These are phyloP conservation scores for Stenchaetothrips biformis DNA, from an alignment of 2,888 invertebrate species.

Conservation along the genomic window DNA sequence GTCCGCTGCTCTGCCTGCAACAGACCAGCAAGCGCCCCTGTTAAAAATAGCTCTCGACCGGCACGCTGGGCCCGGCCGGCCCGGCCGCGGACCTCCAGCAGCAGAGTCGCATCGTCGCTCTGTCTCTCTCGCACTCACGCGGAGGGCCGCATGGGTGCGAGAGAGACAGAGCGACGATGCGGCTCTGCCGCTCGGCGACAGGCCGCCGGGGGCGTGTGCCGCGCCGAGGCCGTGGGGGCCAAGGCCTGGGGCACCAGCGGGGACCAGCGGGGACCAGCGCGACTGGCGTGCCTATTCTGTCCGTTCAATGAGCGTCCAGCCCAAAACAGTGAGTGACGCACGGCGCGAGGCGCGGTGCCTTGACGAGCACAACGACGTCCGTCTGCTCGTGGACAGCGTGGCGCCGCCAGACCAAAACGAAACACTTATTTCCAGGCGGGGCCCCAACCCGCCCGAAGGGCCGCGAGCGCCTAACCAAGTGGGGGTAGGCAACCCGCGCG, in stretches of 20 bases:
- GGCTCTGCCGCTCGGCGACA: too few species aligned
- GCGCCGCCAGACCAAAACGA: not conserved
- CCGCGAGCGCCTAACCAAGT: not conserved
- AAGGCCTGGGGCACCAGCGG: too few species aligned
- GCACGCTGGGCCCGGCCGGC: not conserved
- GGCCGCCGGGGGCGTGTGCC: too few species aligned
- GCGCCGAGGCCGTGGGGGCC: too few species aligned
- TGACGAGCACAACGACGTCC: not conserved
- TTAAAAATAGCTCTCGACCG: not conserved
- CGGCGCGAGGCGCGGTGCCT: not conserved
- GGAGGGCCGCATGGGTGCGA: too few species aligned
- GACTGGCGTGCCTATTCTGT: too few species aligned
- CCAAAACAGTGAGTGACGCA: not conserved
- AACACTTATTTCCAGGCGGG: not conserved
- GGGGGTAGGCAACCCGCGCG: not conserved
- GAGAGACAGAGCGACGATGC: too few species aligned
- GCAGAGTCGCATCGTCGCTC: not conserved
- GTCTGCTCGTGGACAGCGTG: not conserved
- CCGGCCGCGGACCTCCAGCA: not conserved
- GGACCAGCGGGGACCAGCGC: too few species aligned
- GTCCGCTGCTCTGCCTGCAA: not conserved
- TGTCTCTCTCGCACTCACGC: not conserved
- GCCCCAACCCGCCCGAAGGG: not conserved
- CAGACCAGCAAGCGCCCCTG: not conserved
- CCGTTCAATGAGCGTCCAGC: not conserved